phyloP scores from a whole-genome alignment of 2,888 invertebrate species.

The Drosophila merina region DNA sequence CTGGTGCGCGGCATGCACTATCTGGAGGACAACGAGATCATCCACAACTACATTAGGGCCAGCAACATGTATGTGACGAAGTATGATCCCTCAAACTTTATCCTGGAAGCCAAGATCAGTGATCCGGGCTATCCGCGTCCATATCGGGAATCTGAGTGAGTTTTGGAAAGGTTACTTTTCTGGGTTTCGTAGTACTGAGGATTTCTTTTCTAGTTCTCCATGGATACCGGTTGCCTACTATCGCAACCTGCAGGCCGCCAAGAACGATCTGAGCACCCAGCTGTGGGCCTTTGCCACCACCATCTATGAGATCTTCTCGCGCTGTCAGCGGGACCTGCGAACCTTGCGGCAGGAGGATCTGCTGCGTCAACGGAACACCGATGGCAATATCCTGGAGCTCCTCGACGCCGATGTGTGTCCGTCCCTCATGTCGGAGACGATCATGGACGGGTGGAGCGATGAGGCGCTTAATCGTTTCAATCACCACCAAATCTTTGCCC shows the following conservation, averaged over 20 bases:
- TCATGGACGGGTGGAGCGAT: slow-evolving; percentile 93
- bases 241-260: slow-evolving; percentile 87
- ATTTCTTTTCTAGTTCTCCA: slow-evolving; percentile 87
- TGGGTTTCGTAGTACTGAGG: too few relatives aligned
- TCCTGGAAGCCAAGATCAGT: slow-evolving; percentile 91
- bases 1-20: slow-evolving; percentile 94
- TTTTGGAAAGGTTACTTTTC: not conserved
- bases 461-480: slow-evolving; percentile 89
- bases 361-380: slow-evolving; percentile 52
- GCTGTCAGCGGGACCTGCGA: slow-evolving; percentile 85
- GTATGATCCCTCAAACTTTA: slow-evolving; percentile 87
- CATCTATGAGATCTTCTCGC: slow-evolving; percentile 95
- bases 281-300: slow-evolving; percentile 97
- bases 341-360: slow-evolving; percentile 12
- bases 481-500: slow-evolving; percentile 91
- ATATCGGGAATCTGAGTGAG: slow-evolving; percentile 82
- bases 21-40: slow-evolving; percentile 91
- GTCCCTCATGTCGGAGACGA: slow-evolving; percentile 88
- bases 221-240: slow-evolving; percentile 96
- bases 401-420: slow-evolving; percentile 90
- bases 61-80: slow-evolving; percentile 91
- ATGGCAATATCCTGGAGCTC: slow-evolving; percentile 87
- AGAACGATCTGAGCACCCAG: slow-evolving; percentile 89
- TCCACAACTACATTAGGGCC: slow-evolving; percentile 94
- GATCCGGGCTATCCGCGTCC: slow-evolving; percentile 91